These are phyloP conservation scores for Prinia subflava DNA, from an alignment of 2,113 vertebrate genomes.

Conservation along the genomic window DNA sequence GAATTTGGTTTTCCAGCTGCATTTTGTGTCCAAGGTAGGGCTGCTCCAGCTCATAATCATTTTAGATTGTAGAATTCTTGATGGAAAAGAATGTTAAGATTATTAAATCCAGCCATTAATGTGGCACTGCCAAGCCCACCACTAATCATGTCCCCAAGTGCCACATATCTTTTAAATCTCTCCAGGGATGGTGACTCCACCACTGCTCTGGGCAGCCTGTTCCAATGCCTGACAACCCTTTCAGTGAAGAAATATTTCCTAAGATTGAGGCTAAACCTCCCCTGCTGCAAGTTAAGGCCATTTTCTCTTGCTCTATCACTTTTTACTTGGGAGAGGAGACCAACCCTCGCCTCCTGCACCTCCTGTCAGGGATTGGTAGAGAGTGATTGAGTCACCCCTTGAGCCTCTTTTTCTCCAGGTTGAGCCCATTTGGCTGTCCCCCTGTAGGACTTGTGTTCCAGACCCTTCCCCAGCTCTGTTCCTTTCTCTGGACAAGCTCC, in stretches of 20 bases:
- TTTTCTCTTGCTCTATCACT: not conserved
- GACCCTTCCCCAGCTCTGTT: not conserved
- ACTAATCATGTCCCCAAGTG: not conserved
- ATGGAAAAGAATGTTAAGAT: not conserved
- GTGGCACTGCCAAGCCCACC: not conserved
- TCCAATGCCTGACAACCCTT: too few relatives aligned
- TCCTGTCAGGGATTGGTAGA: not conserved
- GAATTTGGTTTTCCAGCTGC: not conserved
- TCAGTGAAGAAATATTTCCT: not conserved
- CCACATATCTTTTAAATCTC: not conserved
- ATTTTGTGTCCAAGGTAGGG: not conserved
- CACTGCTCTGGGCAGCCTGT: not conserved
- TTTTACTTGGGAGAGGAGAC: not conserved
- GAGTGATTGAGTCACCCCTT: too few relatives aligned
- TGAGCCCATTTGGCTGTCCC: not conserved
- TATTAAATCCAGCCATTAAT: not conserved
- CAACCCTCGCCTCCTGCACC: not conserved
- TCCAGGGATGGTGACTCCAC: not conserved
- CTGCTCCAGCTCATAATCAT: not conserved
- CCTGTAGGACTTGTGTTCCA: accelerated
- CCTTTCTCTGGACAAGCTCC: not conserved
- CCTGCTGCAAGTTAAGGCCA: not conserved
- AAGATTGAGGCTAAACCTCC: not conserved
- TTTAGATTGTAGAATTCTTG: not conserved
- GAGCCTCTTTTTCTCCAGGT: not conserved